Evolutionary conservation across 2,888 invertebrate species (phyloP).

Genomic region (Teleogryllus oceanicus): DNA sequence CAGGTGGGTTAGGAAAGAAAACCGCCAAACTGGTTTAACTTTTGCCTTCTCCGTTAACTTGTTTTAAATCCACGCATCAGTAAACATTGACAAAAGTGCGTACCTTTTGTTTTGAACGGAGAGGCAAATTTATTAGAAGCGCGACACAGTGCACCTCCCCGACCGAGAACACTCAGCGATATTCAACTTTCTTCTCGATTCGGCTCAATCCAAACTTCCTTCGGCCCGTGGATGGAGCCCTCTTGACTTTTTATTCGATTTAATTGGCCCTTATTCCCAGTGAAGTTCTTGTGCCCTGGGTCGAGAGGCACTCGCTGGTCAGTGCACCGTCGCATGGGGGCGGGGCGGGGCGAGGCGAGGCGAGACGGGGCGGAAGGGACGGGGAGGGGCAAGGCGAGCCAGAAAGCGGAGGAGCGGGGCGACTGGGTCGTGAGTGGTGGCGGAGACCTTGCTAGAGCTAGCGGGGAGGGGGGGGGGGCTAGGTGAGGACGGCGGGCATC

Average conservation of each 20-base stretch:
- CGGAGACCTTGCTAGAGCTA: too few species aligned
- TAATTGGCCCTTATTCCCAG: background rate
- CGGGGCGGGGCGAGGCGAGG: too few species aligned
- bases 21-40: too few species aligned
- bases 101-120: background rate
- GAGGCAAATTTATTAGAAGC: background rate
- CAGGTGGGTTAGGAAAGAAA: too few species aligned
- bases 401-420: too few species aligned
- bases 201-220: background rate
- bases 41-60: background rate
- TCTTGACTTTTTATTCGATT: background rate
- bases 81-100: background rate
- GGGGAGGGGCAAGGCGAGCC: too few species aligned
- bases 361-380: too few species aligned
- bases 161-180: background rate
- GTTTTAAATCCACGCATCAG: background rate
- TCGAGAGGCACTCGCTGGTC: background rate
- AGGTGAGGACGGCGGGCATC: too few species aligned
- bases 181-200: conserved; percentile 1
- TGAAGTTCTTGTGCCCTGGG: background rate
- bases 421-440: too few species aligned
- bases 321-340: background rate
- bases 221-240: background rate
- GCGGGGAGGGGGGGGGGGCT: too few species aligned
- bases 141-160: background rate